phyloP scores from a whole-genome alignment of 2,797 vertebrate genomes.

The Sebastes steindachneri region DNA sequence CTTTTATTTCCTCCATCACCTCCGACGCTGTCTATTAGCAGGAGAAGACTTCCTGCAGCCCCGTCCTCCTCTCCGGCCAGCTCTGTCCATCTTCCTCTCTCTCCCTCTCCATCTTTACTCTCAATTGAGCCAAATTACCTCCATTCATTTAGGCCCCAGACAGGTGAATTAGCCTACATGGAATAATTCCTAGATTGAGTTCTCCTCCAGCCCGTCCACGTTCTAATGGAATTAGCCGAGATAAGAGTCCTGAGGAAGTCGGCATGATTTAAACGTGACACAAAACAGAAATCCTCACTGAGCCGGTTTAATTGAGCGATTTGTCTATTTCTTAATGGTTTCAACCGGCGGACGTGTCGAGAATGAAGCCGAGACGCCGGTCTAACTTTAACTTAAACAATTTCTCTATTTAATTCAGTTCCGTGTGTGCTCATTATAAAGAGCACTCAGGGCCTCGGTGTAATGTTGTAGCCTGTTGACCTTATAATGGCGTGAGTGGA shows the following conservation, averaged over 20 bases:
- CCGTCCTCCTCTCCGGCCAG: background rate
- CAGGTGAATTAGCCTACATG: conserved; percentile 90
- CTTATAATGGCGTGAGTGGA: background rate
- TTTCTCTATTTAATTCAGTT: background rate
- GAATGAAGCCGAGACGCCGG: conserved; percentile 86
- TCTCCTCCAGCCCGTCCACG: conserved; percentile 70
- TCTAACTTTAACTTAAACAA: conserved; percentile 60
- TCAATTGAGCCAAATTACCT: conserved; percentile 90
- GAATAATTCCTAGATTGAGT: conserved; percentile 87
- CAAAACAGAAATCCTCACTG: conserved; percentile 82
- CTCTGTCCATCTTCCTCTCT: conserved; percentile 14
- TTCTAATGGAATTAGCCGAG: conserved; percentile 83
- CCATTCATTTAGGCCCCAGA: conserved; percentile 89
- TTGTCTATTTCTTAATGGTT: conserved; percentile 91
- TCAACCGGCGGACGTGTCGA: conserved; percentile 78
- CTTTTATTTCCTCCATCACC: background rate
- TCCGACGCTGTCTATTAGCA: background rate
- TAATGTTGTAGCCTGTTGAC: conserved; percentile 11
- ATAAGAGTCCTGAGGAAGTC: conserved; percentile 83
- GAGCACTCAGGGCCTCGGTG: background rate
- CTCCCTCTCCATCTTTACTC: conserved; percentile 81
- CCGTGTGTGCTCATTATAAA: conserved; percentile 3
- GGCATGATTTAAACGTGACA: conserved; percentile 90
- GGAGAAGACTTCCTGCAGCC: background rate
- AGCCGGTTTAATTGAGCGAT: conserved; percentile 93